A percentile compares a stretch with the other conserved stretches of the same genome.
Conservation (phyloP, 2,113 vertebrate genomes). For the Thalassoma bifasciatum region DNA sequence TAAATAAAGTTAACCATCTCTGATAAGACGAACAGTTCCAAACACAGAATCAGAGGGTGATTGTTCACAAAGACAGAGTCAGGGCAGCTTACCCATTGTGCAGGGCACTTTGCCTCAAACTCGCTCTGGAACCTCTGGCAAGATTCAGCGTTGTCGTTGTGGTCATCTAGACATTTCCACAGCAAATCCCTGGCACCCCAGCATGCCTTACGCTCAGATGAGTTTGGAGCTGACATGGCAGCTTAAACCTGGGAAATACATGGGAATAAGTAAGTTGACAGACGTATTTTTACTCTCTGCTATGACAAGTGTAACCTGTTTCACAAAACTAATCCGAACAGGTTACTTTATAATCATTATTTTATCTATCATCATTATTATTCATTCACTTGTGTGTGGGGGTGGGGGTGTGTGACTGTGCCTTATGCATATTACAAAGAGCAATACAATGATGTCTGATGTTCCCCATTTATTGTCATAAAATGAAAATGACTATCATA, state of each 20-base stretch:
- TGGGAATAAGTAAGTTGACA: background rate
- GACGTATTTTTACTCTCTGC: too few species aligned
- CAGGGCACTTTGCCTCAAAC: slow-evolving; percentile 89
- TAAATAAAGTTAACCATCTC: background rate
- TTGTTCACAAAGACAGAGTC: background rate
- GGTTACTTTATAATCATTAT: too few species aligned
- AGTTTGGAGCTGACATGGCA: slow-evolving; percentile 89
- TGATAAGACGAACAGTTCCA: background rate
- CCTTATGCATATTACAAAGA: too few species aligned
- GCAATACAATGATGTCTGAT: too few species aligned
- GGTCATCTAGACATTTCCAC: slow-evolving; percentile 91
- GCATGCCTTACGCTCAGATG: slow-evolving; percentile 87
- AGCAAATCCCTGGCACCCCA: slow-evolving; percentile 90
- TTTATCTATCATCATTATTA: too few species aligned
- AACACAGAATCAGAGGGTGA: background rate
- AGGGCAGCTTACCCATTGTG: slow-evolving; percentile 88
- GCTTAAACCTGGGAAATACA: background rate
- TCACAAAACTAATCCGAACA: too few species aligned
- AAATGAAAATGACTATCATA: too few species aligned
- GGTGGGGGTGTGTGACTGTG: too few species aligned
- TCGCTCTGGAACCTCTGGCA: slow-evolving; percentile 83
- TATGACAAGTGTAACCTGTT: too few species aligned
- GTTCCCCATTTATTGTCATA: too few species aligned
- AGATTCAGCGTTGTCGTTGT: slow-evolving; percentile 68
- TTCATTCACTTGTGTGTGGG: too few species aligned